These are phyloP conservation scores for Dicrostonyx torquatus DNA, from an alignment of 2,797 vertebrate genomes.

Conservation along the genomic window DNA sequence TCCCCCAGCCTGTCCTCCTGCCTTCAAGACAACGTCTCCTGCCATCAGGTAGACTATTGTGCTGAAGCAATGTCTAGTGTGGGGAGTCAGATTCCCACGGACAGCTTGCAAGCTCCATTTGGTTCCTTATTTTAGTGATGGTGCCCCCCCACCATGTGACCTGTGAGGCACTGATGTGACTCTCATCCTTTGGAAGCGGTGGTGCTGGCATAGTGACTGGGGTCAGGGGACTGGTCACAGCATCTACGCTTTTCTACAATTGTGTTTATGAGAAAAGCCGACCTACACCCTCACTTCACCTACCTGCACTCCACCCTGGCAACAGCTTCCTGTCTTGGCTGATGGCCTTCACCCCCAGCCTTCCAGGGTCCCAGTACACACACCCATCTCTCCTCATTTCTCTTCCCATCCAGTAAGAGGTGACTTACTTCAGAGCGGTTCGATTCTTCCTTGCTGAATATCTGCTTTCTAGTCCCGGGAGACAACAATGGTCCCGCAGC, in stretches of 20 bases:
- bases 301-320: neutral
- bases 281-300: neutral
- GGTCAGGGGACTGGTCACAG: neutral
- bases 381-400: neutral
- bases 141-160: neutral
- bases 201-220: neutral
- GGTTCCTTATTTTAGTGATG: neutral
- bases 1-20: neutral
- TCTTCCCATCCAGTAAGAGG: neutral
- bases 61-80: neutral
- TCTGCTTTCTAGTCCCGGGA: neutral
- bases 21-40: neutral
- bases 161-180: neutral
- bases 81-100: neutral
- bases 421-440: neutral
- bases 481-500: neutral
- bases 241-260: neutral
- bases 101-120: neutral
- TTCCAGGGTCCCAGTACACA: neutral
- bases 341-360: neutral
- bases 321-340: neutral
- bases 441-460: neutral
- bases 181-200: neutral
- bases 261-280: neutral
- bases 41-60: too few species aligned